These are phyloP conservation scores for Dascyllus trimaculatus DNA, from an alignment of 2,113 vertebrate genomes.

Conservation along the genomic window DNA sequence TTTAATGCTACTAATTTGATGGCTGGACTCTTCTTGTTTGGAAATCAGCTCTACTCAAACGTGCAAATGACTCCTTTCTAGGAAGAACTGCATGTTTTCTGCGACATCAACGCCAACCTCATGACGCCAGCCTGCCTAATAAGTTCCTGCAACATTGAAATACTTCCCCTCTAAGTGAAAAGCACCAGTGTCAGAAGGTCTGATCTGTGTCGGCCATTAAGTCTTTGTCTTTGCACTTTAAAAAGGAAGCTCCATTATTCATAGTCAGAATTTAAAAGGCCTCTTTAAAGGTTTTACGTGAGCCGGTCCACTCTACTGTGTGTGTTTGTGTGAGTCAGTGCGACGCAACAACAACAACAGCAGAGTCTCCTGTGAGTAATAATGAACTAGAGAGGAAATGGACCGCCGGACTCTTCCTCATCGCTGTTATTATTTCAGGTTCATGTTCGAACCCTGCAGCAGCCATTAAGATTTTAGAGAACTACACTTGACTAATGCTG, in stretches of 20 bases:
- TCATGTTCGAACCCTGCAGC: not conserved
- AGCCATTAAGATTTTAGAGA: too few relatives aligned
- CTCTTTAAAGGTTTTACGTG: slow-evolving; percentile 11
- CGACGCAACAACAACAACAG: slow-evolving; percentile 5
- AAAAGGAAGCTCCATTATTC: slow-evolving; percentile 76
- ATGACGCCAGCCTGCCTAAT: slow-evolving; percentile 22
- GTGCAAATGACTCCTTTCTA: not conserved
- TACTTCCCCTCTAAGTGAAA: slow-evolving; percentile 30
- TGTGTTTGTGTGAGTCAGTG: not conserved
- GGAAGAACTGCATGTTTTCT: not conserved
- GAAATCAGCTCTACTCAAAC: slow-evolving; percentile 10
- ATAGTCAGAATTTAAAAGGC: slow-evolving; percentile 41
- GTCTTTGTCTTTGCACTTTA: slow-evolving; percentile 57
- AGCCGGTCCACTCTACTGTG: not conserved
- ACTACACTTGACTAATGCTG: too few relatives aligned
- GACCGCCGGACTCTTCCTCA: not conserved
- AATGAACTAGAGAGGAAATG: slow-evolving; percentile 20
- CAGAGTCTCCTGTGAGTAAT: not conserved
- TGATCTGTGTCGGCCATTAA: slow-evolving; percentile 37
- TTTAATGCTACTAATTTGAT: slow-evolving; percentile 9
- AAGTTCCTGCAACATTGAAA: slow-evolving; percentile 32
- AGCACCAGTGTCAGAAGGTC: not conserved
- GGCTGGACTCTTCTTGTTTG: not conserved
- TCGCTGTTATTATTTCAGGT: slow-evolving; percentile 12
- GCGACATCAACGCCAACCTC: not conserved